These are phyloP conservation scores for Notamacropus eugenii DNA, from an alignment of 2,797 vertebrate species.

Conservation along the genomic window DNA sequence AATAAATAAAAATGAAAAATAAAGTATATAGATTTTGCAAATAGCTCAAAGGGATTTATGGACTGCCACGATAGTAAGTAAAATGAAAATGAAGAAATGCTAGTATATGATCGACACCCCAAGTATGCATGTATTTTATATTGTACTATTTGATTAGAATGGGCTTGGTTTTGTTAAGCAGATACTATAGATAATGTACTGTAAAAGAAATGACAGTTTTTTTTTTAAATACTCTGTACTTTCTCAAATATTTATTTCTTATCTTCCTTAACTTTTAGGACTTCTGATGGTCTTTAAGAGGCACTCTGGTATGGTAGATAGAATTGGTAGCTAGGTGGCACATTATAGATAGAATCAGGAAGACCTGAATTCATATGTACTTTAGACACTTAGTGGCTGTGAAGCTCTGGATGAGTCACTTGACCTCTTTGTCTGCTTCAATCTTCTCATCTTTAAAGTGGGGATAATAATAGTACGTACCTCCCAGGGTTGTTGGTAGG, in stretches of 20 bases:
- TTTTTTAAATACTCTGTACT: too few relatives aligned
- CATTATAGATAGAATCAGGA: too few relatives aligned
- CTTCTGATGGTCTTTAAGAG: too few relatives aligned
- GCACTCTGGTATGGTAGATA: too few relatives aligned
- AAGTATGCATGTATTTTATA: not conserved
- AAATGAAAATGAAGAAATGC: not conserved
- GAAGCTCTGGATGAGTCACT: not conserved
- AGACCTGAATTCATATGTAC: not conserved
- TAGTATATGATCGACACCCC: not conserved
- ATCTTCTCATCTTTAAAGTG: conserved; percentile 39
- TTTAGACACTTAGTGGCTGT: conserved; percentile 23
- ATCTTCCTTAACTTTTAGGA: too few relatives aligned
- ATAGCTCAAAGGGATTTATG: not conserved
- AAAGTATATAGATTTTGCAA: too few relatives aligned
- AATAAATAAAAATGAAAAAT: too few relatives aligned
- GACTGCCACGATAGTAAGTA: not conserved
- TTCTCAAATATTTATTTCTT: too few relatives aligned
- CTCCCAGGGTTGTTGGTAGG: not conserved
- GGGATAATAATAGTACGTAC: conserved; percentile 13
- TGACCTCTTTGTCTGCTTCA: not conserved
- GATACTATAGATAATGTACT: too few relatives aligned
- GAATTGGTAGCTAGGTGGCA: too few relatives aligned
- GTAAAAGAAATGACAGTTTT: too few relatives aligned
- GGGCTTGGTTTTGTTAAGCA: too few relatives aligned
- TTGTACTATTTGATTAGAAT: not conserved